Base-by-base conservation (phyloP, 2,113 vertebrate genomes). In the Laticauda colubrina region DNA sequence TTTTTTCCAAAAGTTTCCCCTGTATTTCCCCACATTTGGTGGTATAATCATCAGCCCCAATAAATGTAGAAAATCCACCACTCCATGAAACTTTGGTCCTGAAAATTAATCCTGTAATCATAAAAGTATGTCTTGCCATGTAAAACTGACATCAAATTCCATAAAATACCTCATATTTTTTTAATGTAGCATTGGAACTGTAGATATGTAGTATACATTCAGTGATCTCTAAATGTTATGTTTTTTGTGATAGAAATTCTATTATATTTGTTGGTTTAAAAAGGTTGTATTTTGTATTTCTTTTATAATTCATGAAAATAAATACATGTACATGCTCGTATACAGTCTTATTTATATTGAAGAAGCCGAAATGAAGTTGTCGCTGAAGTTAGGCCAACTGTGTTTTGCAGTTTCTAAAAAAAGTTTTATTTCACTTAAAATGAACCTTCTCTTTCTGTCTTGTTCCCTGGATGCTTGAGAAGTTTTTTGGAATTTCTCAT, bases 221-320 rank as follows among this genome's bases (percentile, higher is more conserved):
- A 87, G 23, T 92, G n/a, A 91, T 61, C 91, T 45, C 14, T 91
- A 89, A 55, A 92, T 39, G 64, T 94, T 90, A 93, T 11, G 0
- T 96, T 95, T 96, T 91, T 88, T 85, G 24, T 92, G 39, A 91
- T 69, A 15, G 43, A 64, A 26, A 56, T 34, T n/a, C 2, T 0
- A 2, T 88, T 6, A 45, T 86, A 26, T 0, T 64, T 24, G 90
- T 87, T 34, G 90, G 91, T 95, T 96, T 91, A 90, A 94, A 89
- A 56, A 85, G 90, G 55, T 54, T 93, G n/a, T 15, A 43, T 91
- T 89, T 91, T 88, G 39, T 18, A 54, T n/a, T 54, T 88, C 15
- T 88, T 88, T n/a, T 88, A n/a, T 43, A 39, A 57, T 89, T 59
- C 55, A 89, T 89, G 43, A 23, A 43, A 56, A 89, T 56, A 89